Conservation (phyloP, 2,888 invertebrate genomes). For the Stratiomys singularior region DNA sequence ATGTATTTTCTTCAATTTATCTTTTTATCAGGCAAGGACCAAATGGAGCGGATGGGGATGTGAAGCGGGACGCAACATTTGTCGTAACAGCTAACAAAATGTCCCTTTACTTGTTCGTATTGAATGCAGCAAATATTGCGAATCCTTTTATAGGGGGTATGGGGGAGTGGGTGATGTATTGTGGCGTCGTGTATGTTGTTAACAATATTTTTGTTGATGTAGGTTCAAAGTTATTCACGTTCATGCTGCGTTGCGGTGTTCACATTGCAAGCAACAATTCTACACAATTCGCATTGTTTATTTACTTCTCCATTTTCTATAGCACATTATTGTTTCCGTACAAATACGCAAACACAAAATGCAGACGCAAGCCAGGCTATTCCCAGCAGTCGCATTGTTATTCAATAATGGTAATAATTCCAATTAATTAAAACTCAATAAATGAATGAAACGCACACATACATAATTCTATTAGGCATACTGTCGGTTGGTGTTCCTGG, state of each 20-base stretch:
- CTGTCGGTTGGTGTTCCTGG: neutral
- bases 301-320: neutral
- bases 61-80: too few species aligned
- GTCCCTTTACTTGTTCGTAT: too few species aligned
- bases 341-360: too few species aligned
- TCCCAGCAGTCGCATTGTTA: constrained; percentile 37
- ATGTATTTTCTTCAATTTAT: constrained; percentile 37
- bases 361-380: neutral
- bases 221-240: too few species aligned
- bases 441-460: constrained; percentile 38
- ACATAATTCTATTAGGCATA: constrained; percentile 15
- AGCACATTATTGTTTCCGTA: neutral
- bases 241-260: too few species aligned
- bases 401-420: constrained; percentile 45
- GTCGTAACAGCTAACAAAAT: too few species aligned
- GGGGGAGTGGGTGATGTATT: too few species aligned
- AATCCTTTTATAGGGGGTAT: too few species aligned
- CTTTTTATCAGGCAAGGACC: neutral
- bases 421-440: constrained; percentile 47
- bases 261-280: too few species aligned
- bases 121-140: too few species aligned
- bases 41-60: neutral
- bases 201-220: neutral
- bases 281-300: too few species aligned
- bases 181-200: too few species aligned